These are phyloP conservation scores for Halcyon badia DNA, from an alignment of 2,797 vertebrate genomes.

Conservation along the genomic window DNA sequence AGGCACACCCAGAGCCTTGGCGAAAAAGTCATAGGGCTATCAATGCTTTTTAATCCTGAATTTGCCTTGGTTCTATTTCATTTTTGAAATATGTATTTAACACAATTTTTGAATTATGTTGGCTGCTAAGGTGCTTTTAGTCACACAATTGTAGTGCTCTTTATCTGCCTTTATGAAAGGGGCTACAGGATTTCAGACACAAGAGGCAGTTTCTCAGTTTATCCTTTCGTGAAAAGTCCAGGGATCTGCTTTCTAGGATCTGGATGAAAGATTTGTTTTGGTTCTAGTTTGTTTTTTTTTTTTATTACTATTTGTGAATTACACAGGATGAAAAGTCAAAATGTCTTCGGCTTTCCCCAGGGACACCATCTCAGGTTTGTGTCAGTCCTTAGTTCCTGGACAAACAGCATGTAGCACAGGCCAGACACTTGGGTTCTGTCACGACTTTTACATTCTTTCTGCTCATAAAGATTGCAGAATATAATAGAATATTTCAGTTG, in stretches of 20 bases:
- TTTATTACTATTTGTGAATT: neutral
- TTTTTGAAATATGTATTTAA: neutral
- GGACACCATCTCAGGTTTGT: neutral
- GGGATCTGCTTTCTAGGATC: neutral
- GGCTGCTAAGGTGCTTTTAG: neutral
- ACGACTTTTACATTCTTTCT: neutral
- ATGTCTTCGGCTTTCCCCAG: neutral
- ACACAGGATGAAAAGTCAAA: neutral
- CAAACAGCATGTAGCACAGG: neutral
- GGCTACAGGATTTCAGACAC: neutral
- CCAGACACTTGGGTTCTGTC: neutral
- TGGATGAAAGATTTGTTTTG: neutral
- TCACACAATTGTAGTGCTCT: neutral
- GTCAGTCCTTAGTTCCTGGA: neutral
- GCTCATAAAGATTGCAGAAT: neutral
- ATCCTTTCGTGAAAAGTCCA: neutral
- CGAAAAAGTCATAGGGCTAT: neutral
- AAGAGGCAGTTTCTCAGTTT: neutral
- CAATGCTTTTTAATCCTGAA: neutral
- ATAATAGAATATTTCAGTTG: neutral
- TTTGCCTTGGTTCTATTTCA: neutral
- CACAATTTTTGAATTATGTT: neutral
- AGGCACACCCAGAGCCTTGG: neutral
- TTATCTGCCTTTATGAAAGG: neutral
- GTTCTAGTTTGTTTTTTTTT: neutral